Conservation (phyloP, 2,113 vertebrate genomes). For the Bombycilla garrulus region DNA sequence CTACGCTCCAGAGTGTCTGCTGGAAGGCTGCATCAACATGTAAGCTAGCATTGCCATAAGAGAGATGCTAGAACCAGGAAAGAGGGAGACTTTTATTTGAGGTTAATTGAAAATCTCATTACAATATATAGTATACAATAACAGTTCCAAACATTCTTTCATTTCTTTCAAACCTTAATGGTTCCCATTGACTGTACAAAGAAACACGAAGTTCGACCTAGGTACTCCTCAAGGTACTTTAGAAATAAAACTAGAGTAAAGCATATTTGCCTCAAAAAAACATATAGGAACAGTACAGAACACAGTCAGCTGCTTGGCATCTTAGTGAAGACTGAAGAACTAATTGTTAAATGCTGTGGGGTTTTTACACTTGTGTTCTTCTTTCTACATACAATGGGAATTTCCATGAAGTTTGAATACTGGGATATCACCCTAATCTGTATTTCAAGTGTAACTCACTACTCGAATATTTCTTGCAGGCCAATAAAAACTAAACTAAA, state of each 20-base stretch:
- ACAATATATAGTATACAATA: neutral
- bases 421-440: neutral
- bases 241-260: neutral
- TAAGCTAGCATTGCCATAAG: slow-evolving; percentile 86
- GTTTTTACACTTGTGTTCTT: neutral
- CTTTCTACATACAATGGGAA: neutral
- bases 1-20: slow-evolving; percentile 95
- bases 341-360: neutral
- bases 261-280: neutral
- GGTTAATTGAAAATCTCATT: neutral
- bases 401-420: neutral
- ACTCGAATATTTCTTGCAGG: neutral
- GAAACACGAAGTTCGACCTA: neutral
- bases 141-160: neutral
- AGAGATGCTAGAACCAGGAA: slow-evolving; percentile 83
- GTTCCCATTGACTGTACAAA: neutral
- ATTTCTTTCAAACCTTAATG: neutral
- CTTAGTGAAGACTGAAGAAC: neutral
- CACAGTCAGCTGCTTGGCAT: neutral
- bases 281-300: neutral
- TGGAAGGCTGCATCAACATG: slow-evolving; percentile 96
- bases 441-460: neutral
- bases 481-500: neutral
- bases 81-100: neutral
- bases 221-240: neutral